phyloP scores from a whole-genome alignment of 2,797 vertebrate species.

The Halcyon smyrnensis region DNA sequence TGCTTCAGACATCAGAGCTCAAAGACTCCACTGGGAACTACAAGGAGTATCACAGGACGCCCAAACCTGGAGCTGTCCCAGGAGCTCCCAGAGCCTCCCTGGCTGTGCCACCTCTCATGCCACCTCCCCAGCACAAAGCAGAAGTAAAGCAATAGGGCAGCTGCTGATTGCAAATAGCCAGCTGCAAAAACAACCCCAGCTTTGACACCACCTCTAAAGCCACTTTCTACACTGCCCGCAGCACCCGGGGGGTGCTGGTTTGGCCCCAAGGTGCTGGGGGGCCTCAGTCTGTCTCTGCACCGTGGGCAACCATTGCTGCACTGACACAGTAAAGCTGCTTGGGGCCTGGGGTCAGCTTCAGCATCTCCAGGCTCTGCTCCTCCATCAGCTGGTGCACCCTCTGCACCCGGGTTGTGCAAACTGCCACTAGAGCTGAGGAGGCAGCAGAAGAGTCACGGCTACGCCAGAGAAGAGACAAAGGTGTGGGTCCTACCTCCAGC shows the following conservation, averaged over 20 bases:
- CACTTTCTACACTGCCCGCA: rapidly evolving
- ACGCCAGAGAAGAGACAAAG: background rate
- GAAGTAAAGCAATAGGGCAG: background rate
- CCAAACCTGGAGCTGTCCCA: background rate
- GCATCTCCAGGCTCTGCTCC: background rate
- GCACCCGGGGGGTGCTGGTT: background rate
- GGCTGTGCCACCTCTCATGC: rapidly evolving
- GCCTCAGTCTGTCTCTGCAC: background rate
- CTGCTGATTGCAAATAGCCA: background rate
- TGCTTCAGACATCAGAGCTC: background rate
- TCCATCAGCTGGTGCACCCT: background rate
- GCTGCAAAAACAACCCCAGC: background rate
- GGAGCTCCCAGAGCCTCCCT: background rate
- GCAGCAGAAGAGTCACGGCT: rapidly evolving
- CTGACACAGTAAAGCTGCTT: background rate
- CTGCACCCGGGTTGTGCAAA: rapidly evolving
- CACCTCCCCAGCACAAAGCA: background rate
- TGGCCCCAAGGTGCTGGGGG: background rate
- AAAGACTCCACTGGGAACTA: background rate
- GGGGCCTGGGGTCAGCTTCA: background rate
- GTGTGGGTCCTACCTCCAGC: background rate
- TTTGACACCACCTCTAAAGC: background rate
- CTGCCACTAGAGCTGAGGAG: background rate
- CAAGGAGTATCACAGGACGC: background rate
- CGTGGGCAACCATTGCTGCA: rapidly evolving